phyloP scores from a whole-genome alignment of 2,888 invertebrate genomes.

The Acrocera orbiculus region DNA sequence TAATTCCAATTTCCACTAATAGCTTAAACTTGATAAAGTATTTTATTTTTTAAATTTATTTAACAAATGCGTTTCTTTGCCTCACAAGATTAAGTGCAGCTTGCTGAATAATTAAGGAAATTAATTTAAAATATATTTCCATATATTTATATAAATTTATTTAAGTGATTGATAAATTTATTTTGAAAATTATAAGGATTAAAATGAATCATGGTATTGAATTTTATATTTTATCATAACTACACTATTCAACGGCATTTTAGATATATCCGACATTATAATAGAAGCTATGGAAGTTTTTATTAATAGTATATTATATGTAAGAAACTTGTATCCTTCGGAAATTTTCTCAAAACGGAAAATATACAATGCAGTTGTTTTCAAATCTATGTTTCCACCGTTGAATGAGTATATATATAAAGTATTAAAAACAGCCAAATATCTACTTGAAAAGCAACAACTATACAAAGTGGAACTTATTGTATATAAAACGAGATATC shows the following conservation, averaged over 20 bases:
- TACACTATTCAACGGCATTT: neutral
- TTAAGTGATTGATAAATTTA: slow-evolving; percentile 3
- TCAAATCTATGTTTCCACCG: slow-evolving; percentile 22
- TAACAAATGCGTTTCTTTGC: too few relatives aligned
- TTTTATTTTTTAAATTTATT: too few relatives aligned
- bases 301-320: slow-evolving; percentile 23
- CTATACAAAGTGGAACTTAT: slow-evolving; percentile 20
- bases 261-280: slow-evolving; percentile 16
- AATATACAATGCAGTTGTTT: slow-evolving; percentile 24
- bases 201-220: too few relatives aligned
- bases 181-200: neutral
- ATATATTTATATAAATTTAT: slow-evolving; percentile 13
- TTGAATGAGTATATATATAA: slow-evolving; percentile 22
- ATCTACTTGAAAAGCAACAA: slow-evolving; percentile 15
- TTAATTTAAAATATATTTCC: too few relatives aligned
- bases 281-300: slow-evolving; percentile 26
- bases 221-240: too few relatives aligned
- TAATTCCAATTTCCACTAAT: too few relatives aligned
- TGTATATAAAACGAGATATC: slow-evolving; percentile 16
- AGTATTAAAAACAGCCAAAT: slow-evolving; percentile 18
- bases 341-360: slow-evolving; percentile 25
- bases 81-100: too few relatives aligned
- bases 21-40: too few relatives aligned
- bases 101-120: too few relatives aligned
- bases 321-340: slow-evolving; percentile 23